These are phyloP conservation scores for Orthosia incerta DNA, from an alignment of 2,888 invertebrate genomes.

Conservation along the genomic window DNA sequence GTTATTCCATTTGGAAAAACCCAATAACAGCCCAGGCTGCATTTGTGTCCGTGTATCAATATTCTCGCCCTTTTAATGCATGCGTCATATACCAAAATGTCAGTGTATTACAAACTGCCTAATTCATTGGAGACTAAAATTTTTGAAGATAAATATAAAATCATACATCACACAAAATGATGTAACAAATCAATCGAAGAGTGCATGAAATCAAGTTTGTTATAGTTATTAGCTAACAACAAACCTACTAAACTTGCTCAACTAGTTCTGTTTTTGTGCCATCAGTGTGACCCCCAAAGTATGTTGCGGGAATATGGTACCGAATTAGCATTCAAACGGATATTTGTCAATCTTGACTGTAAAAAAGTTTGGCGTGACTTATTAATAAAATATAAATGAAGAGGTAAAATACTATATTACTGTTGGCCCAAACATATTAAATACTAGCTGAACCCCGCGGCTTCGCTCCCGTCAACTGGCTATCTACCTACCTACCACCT, in stretches of 20 bases:
- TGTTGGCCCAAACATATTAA: too few species aligned
- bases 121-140: too few species aligned
- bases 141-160: neutral
- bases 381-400: too few species aligned
- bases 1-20: neutral
- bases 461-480: too few species aligned
- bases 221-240: neutral
- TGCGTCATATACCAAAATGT: too few species aligned
- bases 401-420: too few species aligned
- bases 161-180: neutral
- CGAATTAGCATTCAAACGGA: too few species aligned
- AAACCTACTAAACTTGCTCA: conserved; percentile 1
- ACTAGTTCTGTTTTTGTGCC: conserved; percentile 13
- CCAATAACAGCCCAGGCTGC: neutral
- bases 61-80: neutral
- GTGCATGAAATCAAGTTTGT: neutral
- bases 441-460: too few species aligned
- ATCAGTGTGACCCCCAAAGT: neutral
- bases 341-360: too few species aligned
- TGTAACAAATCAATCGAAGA: neutral
- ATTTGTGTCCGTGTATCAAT: neutral
- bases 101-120: too few species aligned
- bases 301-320: neutral
- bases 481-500: too few species aligned
- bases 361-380: too few species aligned